Conservation (phyloP, 2,888 invertebrate genomes). For the Cenopis cana region DNA sequence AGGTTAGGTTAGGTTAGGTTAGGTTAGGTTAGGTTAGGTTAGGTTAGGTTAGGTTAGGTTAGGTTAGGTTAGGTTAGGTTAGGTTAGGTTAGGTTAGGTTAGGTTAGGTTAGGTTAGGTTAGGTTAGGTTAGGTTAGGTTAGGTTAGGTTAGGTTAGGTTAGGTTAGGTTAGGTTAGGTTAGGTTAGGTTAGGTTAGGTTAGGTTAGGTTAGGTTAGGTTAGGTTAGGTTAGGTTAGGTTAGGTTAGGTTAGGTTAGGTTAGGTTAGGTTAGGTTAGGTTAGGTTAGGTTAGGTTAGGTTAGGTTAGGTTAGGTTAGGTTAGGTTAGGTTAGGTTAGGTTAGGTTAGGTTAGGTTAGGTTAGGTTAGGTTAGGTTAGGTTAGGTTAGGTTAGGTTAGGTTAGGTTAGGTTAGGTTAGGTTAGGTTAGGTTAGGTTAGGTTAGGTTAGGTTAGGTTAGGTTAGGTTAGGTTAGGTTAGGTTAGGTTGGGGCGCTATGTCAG, state of each 20-base stretch:
- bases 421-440: conserved; percentile 21
- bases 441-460: too few species aligned
- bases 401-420: conserved; percentile 11
- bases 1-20: too few species aligned
- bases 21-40: too few species aligned
- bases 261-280: conserved; percentile 12
- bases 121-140: too few species aligned
- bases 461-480: too few species aligned
- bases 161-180: too few species aligned
- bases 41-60: too few species aligned
- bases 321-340: conserved; percentile 19
- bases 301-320: conserved; percentile 27
- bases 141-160: too few species aligned
- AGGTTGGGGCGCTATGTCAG: too few species aligned
- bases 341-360: conserved; percentile 7
- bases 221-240: conserved; percentile 27
- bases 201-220: conserved; percentile 2
- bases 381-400: conserved; percentile 14
- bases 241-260: conserved; percentile 15
- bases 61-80: too few species aligned
- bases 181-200: not conserved
- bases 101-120: too few species aligned
- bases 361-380: conserved; percentile 13
- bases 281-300: conserved; percentile 22
- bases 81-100: too few species aligned